Percentiles rank a stretch among this genome's conserved stretches.
These are phyloP conservation scores for Lordiphosa stackelbergi DNA, from an alignment of 1,140 invertebrate genomes.

Conservation along the genomic window DNA sequence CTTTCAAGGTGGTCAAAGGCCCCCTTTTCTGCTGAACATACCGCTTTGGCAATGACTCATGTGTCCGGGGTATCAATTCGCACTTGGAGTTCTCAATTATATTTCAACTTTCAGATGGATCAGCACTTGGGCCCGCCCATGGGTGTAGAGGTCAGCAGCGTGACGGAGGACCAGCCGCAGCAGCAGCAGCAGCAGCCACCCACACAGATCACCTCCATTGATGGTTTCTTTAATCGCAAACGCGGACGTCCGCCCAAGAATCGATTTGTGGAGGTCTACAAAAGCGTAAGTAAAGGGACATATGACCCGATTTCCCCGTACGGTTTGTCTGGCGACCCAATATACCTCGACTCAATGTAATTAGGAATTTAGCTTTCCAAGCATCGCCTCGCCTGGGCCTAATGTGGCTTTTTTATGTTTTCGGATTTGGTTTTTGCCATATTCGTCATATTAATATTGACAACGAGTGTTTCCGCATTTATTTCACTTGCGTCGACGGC, in stretches of 20 bases:
- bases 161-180: slow-evolving; percentile 10
- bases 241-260: slow-evolving; percentile 94
- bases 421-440: slow-evolving; percentile 73
- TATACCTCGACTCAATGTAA: not conserved
- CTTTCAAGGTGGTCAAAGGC: slow-evolving; percentile 46
- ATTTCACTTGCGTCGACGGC: slow-evolving; percentile 55
- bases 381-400: slow-evolving; percentile 19
- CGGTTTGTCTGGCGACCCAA: slow-evolving; percentile 6
- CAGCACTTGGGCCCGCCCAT: slow-evolving; percentile 13
- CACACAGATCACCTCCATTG: slow-evolving; percentile 74
- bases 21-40: slow-evolving; percentile 30
- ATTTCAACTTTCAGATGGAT: slow-evolving; percentile 10
- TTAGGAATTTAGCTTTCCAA: not conserved
- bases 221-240: slow-evolving; percentile 87
- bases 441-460: slow-evolving; percentile 74
- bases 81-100: slow-evolving; percentile 3
- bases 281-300: slow-evolving; percentile 81
- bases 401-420: slow-evolving; percentile 71
- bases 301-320: slow-evolving; percentile 4
- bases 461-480: slow-evolving; percentile 73
- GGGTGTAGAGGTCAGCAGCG: slow-evolving; percentile 21
- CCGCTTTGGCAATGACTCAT: slow-evolving; percentile 16
- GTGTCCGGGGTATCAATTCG: slow-evolving; percentile 17
- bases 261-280: slow-evolving; percentile 91
- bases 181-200: slow-evolving; percentile 12